Percentiles rank a stretch among this genome's conserved stretches.
Evolutionary conservation across 64 coral and sea anemone genomes (phyloP).

Genomic region (Acropora tenuis): DNA sequence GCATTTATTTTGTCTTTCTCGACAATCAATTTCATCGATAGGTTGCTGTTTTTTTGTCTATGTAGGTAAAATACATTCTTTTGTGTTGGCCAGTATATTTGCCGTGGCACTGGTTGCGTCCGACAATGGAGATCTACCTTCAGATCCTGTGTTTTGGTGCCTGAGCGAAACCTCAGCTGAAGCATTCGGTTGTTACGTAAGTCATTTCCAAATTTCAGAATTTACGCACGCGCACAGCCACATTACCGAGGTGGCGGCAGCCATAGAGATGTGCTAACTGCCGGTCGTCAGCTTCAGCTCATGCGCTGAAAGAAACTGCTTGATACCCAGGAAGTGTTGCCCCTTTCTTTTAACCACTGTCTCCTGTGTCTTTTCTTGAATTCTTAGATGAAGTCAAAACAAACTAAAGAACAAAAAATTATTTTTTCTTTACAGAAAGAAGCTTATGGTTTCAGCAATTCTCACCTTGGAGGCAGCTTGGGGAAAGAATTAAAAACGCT

Average conservation of each 20-base stretch:
- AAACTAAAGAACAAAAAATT: neutral
- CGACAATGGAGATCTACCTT: no score
- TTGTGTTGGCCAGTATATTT: neutral
- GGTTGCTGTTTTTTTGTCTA: neutral
- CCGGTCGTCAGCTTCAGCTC: no score
- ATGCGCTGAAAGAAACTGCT: no score
- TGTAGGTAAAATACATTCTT: neutral
- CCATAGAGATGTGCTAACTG: no score
- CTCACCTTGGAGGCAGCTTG: neutral
- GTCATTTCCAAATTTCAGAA: neutral
- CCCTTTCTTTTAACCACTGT: no score
- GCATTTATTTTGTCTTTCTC: no score
- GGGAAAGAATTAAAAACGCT: neutral
- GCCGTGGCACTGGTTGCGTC: neutral
- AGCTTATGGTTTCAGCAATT: neutral
- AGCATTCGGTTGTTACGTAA: conserved; percentile 7
- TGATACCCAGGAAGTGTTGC: no score
- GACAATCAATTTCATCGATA: no score
- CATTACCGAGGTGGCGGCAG: no score
- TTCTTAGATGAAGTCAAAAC: neutral
- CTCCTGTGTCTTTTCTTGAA: neutral
- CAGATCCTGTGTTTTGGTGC: conserved; percentile 15
- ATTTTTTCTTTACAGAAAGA: conserved; percentile 15
- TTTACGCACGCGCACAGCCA: neutral
- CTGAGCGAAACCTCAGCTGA: neutral